Conservation (phyloP, 2,888 invertebrate genomes). For the Cephonodes hylas region DNA sequence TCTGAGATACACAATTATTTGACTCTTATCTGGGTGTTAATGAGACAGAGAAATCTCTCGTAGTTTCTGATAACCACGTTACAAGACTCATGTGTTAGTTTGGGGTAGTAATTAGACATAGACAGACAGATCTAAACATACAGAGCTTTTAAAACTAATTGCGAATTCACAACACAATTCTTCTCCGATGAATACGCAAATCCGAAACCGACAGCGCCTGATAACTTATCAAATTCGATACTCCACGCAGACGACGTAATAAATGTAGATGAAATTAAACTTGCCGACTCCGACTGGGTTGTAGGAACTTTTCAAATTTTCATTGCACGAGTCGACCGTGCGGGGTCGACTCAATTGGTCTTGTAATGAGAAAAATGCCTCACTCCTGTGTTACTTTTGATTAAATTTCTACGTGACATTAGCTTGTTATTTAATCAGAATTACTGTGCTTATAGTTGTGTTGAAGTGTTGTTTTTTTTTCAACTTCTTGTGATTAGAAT, state of each 20-base stretch:
- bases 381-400: not conserved
- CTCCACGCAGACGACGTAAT: slow-evolving; percentile 27
- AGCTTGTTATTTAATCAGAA: not conserved
- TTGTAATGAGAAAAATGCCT: not conserved
- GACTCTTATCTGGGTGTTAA: too few species aligned
- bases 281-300: slow-evolving; percentile 31
- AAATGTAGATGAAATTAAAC: slow-evolving; percentile 43
- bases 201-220: not conserved
- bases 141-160: too few species aligned
- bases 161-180: not conserved
- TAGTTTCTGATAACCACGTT: too few species aligned
- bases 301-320: slow-evolving; percentile 48
- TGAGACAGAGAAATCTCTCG: too few species aligned
- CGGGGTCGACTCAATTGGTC: not conserved
- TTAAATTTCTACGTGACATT: not conserved
- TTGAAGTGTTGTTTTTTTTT: too few species aligned
- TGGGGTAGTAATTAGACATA: too few species aligned
- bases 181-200: not conserved
- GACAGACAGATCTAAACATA: too few species aligned
- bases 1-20: too few species aligned
- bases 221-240: slow-evolving; percentile 14
- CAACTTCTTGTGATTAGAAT: too few species aligned
- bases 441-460: too few species aligned
- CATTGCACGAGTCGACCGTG: slow-evolving; percentile 26
- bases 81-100: too few species aligned